Conservation (phyloP, 2,113 vertebrate species). For the Pardalotus punctatus region DNA sequence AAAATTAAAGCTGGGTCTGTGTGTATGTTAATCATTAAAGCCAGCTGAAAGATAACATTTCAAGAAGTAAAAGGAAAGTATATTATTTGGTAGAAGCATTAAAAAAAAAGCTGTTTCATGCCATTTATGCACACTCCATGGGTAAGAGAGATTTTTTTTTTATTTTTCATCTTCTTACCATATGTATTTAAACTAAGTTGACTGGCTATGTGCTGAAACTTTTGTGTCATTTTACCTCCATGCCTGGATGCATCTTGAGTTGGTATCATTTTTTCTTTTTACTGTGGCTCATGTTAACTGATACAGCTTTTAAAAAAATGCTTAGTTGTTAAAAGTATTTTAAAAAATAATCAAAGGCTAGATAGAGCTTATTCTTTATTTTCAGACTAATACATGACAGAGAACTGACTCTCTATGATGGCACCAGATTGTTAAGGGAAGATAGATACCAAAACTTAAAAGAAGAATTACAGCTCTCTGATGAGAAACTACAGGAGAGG, state of each 20-base stretch:
- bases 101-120: background rate
- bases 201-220: background rate
- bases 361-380: background rate
- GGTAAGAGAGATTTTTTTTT: background rate
- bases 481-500: conserved; percentile 85
- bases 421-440: conserved; percentile 86
- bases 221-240: background rate
- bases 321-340: background rate
- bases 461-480: conserved; percentile 82
- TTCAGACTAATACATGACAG: conserved; percentile 91
- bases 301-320: background rate
- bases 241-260: background rate
- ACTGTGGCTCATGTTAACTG: background rate
- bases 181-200: background rate
- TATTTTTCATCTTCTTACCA: background rate
- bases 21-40: background rate
- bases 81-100: background rate
- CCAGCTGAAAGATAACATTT: background rate
- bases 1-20: background rate
- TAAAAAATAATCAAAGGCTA: background rate
- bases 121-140: background rate
- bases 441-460: conserved; percentile 88
- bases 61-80: background rate
- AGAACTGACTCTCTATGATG: conserved; percentile 92
- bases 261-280: background rate